Conservation (phyloP, 2,113 vertebrate genomes). For the Ondatra zibethicus region DNA sequence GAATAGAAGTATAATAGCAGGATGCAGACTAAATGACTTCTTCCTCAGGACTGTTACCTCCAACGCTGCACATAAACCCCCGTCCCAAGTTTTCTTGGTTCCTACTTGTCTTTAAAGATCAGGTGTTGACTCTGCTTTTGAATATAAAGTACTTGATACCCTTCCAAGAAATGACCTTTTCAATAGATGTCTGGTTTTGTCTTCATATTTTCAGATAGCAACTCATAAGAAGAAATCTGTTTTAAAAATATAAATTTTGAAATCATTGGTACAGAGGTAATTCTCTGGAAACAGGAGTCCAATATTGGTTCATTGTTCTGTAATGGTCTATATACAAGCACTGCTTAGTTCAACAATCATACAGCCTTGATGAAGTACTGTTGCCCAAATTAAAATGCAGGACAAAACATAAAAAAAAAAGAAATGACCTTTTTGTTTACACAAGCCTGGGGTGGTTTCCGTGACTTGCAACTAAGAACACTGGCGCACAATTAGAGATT, state of each 20-base stretch:
- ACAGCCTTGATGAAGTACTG: neutral
- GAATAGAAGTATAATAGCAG: neutral
- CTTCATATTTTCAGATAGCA: neutral
- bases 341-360: neutral
- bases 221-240: neutral
- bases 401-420: no score
- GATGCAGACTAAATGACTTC: neutral
- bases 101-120: neutral
- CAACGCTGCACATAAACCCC: neutral
- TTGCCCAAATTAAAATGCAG: neutral
- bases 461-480: neutral
- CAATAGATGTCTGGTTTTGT: neutral
- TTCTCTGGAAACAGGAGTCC: neutral
- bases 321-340: neutral
- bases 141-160: neutral
- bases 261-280: neutral
- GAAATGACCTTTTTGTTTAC: neutral
- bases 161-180: neutral
- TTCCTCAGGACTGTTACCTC: neutral
- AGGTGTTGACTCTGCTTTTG: neutral
- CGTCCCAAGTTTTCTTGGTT: neutral
- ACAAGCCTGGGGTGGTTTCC: conserved; percentile 20
- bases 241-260: neutral
- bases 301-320: neutral
- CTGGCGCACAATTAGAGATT: neutral